Evolutionary conservation across 2,888 invertebrate genomes (phyloP).

Genomic region (Macaria notata): DNA sequence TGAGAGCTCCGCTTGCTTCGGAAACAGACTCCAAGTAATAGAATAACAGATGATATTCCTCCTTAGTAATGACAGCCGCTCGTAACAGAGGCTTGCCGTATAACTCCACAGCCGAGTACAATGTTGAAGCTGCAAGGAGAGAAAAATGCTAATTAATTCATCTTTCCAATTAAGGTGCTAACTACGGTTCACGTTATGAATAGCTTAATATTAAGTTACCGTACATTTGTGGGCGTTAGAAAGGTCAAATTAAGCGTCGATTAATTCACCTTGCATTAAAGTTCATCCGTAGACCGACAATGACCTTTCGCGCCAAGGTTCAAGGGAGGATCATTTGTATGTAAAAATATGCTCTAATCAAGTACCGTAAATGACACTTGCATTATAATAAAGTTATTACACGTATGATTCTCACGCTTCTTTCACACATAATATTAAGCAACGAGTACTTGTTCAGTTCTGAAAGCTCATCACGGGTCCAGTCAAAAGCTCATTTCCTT

Average conservation of each 20-base stretch:
- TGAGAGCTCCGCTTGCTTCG: constrained; percentile 72
- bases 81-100: constrained; percentile 83
- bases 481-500: constrained; percentile 16
- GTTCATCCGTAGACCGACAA: constrained; percentile 54
- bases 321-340: constrained; percentile 32
- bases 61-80: constrained; percentile 74
- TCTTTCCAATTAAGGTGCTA: constrained; percentile 11
- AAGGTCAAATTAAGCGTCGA: constrained; percentile 52
- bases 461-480: constrained; percentile 13
- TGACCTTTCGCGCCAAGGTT: constrained; percentile 52
- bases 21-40: constrained; percentile 78
- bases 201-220: constrained; percentile 19
- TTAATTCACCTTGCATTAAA: constrained; percentile 65
- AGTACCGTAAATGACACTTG: constrained; percentile 15
- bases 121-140: constrained; percentile 71
- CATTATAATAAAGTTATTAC: constrained; percentile 2
- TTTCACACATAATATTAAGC: not conserved
- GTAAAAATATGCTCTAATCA: constrained; percentile 22
- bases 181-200: constrained; percentile 7
- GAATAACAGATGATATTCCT: constrained; percentile 80
- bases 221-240: constrained; percentile 47
- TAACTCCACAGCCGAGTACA: constrained; percentile 84
- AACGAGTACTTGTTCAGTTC: constrained; percentile 2
- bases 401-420: constrained; percentile 5
- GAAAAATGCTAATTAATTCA: constrained; percentile 9